These are phyloP conservation scores for Pogonomyrmex californicus DNA, from an alignment of 1,140 invertebrate species.

Conservation along the genomic window DNA sequence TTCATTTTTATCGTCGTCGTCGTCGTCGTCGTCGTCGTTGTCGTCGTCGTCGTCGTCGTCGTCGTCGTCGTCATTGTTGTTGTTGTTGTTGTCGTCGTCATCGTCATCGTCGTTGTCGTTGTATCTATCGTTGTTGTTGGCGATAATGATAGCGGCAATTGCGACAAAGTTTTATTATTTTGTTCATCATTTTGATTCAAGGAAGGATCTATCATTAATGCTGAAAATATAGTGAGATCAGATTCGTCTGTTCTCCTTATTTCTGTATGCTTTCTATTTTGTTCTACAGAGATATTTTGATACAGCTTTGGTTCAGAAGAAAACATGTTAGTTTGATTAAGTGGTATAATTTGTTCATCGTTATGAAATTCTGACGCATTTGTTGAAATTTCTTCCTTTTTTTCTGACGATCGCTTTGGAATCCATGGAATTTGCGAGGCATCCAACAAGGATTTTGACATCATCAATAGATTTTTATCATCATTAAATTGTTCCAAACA, in stretches of 20 bases:
- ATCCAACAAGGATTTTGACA: neutral
- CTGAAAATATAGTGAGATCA: constrained; percentile 12
- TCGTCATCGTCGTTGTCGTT: constrained; percentile 1
- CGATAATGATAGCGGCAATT: neutral
- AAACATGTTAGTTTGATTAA: neutral
- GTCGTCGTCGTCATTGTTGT: neutral
- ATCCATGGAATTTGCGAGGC: neutral
- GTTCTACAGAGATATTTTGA: constrained; percentile 23
- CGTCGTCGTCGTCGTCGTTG: neutral
- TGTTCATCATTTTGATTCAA: constrained; percentile 18
- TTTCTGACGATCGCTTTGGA: neutral
- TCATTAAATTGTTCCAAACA: neutral
- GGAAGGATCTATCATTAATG: neutral
- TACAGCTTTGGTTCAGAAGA: constrained; percentile 4
- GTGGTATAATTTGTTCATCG: neutral
- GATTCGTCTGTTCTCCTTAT: neutral
- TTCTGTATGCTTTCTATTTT: constrained; percentile 11
- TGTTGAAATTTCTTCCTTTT: constrained; percentile 14
- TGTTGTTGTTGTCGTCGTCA: neutral
- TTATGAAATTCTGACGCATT: neutral
- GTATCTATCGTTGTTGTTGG: neutral
- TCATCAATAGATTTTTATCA: neutral
- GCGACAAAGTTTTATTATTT: neutral
- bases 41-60: neutral
- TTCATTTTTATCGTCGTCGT: constrained; percentile 26